Conservation (phyloP, 2,113 vertebrate species). For the Lycaon pictus region DNA sequence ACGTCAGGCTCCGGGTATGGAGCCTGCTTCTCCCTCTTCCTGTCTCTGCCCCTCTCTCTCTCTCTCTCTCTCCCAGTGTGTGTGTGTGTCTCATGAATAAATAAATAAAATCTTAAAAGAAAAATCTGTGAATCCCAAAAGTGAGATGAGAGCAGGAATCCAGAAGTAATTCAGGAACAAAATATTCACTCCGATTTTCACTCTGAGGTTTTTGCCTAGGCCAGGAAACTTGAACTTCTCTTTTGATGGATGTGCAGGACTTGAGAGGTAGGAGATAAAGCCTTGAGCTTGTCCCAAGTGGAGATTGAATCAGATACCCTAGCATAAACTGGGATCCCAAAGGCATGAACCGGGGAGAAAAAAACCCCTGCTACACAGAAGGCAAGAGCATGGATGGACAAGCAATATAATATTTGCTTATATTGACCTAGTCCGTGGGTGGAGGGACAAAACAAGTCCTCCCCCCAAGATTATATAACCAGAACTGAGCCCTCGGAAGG, state of each 20-base stretch:
- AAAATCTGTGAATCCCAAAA: background rate
- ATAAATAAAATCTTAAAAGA: too few species aligned
- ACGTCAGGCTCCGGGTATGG: too few species aligned
- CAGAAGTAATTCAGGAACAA: background rate
- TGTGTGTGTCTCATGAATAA: too few species aligned
- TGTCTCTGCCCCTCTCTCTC: too few species aligned
- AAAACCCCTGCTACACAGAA: background rate
- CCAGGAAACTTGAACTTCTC: background rate
- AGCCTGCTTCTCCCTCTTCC: too few species aligned
- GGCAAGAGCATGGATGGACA: background rate
- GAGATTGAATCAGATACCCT: background rate
- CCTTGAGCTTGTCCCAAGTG: background rate
- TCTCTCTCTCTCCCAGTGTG: too few species aligned
- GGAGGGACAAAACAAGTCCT: background rate
- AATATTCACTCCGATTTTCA: background rate
- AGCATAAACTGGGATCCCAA: background rate
- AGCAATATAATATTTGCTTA: background rate
- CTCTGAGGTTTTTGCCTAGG: background rate
- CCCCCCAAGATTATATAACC: background rate
- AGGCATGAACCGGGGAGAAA: background rate
- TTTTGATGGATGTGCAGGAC: background rate
- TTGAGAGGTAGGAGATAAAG: background rate
- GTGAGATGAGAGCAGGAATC: background rate
- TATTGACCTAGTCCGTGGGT: background rate
- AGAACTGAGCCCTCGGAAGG: background rate